Percentiles rank a stretch among this genome's conserved stretches.
These are phyloP conservation scores for Podarcis cretensis DNA, from an alignment of 2,113 vertebrate genomes.

Conservation along the genomic window DNA sequence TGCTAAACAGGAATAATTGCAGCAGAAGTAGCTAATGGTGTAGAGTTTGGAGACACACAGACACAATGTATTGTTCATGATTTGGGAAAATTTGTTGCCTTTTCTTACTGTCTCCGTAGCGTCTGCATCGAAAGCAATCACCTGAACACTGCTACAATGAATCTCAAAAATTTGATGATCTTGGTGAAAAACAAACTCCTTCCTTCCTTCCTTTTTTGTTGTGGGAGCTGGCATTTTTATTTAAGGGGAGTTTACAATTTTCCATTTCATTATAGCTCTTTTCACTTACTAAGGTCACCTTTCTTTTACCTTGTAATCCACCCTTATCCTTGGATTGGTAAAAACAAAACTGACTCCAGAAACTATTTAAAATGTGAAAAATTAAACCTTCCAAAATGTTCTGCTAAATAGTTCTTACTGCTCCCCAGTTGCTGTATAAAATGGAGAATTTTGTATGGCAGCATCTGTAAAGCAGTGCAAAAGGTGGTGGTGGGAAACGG, in stretches of 20 bases:
- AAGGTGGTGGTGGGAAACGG: neutral
- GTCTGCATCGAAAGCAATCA: conserved; percentile 36
- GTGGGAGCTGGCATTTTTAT: neutral
- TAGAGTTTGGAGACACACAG: conserved; percentile 18
- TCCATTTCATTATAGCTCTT: neutral
- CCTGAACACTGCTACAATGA: neutral
- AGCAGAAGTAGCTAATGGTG: neutral
- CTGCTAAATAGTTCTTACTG: neutral
- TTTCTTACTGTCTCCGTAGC: conserved; percentile 24
- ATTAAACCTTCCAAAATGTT: neutral
- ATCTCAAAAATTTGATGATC: neutral
- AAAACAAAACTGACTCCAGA: neutral
- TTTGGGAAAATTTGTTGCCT: neutral
- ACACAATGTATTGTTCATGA: conserved; percentile 50
- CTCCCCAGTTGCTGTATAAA: neutral
- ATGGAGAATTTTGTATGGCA: neutral
- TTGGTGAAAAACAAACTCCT: neutral
- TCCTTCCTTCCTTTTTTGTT: neutral
- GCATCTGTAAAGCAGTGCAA: neutral
- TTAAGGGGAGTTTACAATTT: neutral
- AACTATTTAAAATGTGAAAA: neutral
- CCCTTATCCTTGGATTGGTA: neutral
- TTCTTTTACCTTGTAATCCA: neutral
- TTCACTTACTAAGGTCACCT: neutral
- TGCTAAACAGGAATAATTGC: neutral